Base-by-base conservation (phyloP, 2,797 vertebrate genomes). In the Thripadectes ignobilis region DNA sequence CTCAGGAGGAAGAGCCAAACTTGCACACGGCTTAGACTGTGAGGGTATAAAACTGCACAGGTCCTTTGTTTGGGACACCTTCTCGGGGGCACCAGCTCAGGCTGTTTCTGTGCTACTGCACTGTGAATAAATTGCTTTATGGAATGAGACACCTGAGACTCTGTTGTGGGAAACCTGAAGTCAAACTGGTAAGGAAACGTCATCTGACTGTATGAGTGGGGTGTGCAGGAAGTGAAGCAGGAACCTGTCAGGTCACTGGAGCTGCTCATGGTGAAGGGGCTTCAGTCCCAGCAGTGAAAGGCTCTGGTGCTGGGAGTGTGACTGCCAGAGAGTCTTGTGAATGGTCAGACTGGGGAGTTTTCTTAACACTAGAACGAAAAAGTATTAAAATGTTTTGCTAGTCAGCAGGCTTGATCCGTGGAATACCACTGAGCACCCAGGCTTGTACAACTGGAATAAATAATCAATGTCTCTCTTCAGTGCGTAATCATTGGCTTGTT, bases 201-300 rank as follows among this genome's bases (percentile, higher is more conserved):
- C 41, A 18, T 66, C 51, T 36, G 39, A 55, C 52, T 54, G 55
- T 17, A 7, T 30, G 26, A 48, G 41, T 12, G 21, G 26, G 20
- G 12, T 10, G 29, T 62, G 45, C 12, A 22, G 30, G 34, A 34
- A 4, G 0, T 12, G 65, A 30, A 6, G 24, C 45, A n/a, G 2
- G 2, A 24, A 26, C 38, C 16, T 14, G 3, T 26, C 34, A 24
- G 23, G 55, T 36, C 38, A 27, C n/a, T 29, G 67, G 19, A 17
- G 32, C 34, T 0, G 0, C 34, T 16, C 0, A 1, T 27, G 57
- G 23, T 5, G 27, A 11, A 20, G 10, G 13, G 19, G 12, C 22
- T 65, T 43, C 5, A 0, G 27, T 57, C 18, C 4, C 36, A 58
- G 29, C n/a, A 19, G 36, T 24, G 23, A 38, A 57, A 29, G 13